phyloP scores from a whole-genome alignment of 2,888 invertebrate genomes.

The Endotricha flammealis region DNA sequence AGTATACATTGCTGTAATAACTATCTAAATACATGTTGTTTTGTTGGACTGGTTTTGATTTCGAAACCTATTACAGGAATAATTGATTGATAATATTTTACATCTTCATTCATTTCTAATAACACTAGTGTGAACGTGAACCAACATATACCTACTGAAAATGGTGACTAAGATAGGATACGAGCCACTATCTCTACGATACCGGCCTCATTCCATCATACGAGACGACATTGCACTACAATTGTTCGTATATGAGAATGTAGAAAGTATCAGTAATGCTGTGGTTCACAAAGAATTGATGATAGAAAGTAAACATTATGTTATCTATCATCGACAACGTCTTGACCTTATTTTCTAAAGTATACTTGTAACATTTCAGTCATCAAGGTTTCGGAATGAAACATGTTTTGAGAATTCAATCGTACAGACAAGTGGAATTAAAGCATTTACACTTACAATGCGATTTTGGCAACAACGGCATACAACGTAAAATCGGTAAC shows the following conservation, averaged over 20 bases:
- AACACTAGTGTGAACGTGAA: slow-evolving; percentile 16
- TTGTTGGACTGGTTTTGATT: not conserved
- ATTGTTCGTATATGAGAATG: not conserved
- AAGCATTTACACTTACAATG: too few species aligned
- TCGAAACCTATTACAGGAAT: not conserved
- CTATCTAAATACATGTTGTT: not conserved
- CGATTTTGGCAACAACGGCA: too few species aligned
- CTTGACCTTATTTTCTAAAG: too few species aligned
- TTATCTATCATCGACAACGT: not conserved
- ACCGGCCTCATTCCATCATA: slow-evolving; percentile 31
- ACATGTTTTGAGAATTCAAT: too few species aligned
- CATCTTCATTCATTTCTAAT: slow-evolving; percentile 1
- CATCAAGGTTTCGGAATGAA: too few species aligned
- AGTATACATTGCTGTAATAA: not conserved
- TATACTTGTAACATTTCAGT: too few species aligned
- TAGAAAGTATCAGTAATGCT: not conserved
- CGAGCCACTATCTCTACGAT: slow-evolving; percentile 36
- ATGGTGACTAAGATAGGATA: slow-evolving; percentile 39
- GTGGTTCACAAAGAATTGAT: not conserved
- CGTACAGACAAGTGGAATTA: too few species aligned
- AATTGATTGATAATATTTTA: too few species aligned
- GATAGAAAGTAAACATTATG: slow-evolving; percentile 1
- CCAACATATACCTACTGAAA: too few species aligned
- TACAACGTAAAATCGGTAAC: too few species aligned
- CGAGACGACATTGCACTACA: slow-evolving; percentile 28